Evolutionary conservation across 2,888 invertebrate genomes (phyloP), one percentile per base, ranked within the genome.

Genomic region (Diogma glabrata): DNA sequence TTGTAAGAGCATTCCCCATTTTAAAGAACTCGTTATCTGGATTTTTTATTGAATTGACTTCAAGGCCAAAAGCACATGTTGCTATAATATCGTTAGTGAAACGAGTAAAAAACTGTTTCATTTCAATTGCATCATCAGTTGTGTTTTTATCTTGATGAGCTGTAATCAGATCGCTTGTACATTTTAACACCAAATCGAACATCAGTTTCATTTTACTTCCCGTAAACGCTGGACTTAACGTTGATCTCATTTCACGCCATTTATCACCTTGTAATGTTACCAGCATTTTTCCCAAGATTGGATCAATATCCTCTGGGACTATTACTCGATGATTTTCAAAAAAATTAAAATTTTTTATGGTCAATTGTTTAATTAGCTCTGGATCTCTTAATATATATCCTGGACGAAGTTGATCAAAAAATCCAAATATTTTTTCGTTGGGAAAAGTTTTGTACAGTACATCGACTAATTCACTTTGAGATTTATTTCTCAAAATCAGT

Each of bases 201-300:
- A 76, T 75, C 51, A 70, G 66, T 6, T 70, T 67, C 56, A 76
- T 75, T 61, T 75, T 75, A 38, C 73, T 72, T 38, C 74, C 70
- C 6, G 76, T 75, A 57, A 75, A 75, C 0, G 71, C 70, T 2
- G 76, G 76, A 43, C 73, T 73, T 3, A 73, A 53, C 0, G 69
- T 69, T 4, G 63, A 58, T 28, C 72, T 58, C 71, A 73, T 72
- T 6, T 68, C 63, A 24, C 60, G 61, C 67, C 67, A 67, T 24
- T 61, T 61, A 47, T 66, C 59, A 51, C 62, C 65, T 7, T 57
- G 57, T 56, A 67, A 56, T 1, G 58, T 28, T n/a, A 56, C 58
- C 14, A 67, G 49, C 59, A 61, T 60, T 10, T 60, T 61, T 3
- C 65, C 67, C 28, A 75, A 61, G 3, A 75, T 56, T 0, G 71